Evolutionary conservation across 2,888 invertebrate genomes (phyloP).

Genomic region (Andrena fulva): DNA sequence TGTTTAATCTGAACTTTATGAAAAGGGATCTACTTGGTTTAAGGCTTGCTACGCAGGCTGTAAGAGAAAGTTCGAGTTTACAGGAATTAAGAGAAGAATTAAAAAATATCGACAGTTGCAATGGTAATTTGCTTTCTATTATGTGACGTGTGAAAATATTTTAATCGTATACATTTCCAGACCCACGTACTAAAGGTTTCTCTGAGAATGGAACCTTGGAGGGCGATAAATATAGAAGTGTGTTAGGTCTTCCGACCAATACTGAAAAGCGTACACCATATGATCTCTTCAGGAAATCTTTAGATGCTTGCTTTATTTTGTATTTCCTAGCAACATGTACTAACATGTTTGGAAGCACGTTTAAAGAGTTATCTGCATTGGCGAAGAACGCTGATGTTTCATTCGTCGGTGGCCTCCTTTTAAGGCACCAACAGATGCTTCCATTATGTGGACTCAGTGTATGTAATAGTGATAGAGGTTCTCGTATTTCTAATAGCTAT

Average conservation of each 20-base stretch:
- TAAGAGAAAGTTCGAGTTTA: constrained; percentile 83
- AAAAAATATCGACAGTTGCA: constrained; percentile 79
- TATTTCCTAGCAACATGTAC: constrained; percentile 87
- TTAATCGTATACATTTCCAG: constrained; percentile 61
- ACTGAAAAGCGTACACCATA: constrained; percentile 87
- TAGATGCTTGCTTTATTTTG: constrained; percentile 88
- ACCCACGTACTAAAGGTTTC: constrained; percentile 78
- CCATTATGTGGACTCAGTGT: constrained; percentile 92
- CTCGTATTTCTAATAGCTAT: no score
- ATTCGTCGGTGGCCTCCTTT: constrained; percentile 88
- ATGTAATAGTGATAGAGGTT: constrained; percentile 35
- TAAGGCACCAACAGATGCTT: constrained; percentile 92
- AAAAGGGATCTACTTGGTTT: constrained; percentile 90
- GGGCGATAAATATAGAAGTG: constrained; percentile 82
- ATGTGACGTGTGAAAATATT: neutral
- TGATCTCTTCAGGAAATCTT: constrained; percentile 90
- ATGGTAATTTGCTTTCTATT: constrained; percentile 59
- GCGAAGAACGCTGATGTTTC: constrained; percentile 79
- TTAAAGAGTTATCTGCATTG: constrained; percentile 81
- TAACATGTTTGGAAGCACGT: constrained; percentile 85
- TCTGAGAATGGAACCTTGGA: constrained; percentile 75
- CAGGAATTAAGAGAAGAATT: constrained; percentile 82
- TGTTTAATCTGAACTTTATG: constrained; percentile 87
- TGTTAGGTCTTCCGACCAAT: constrained; percentile 89
- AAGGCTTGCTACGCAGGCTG: constrained; percentile 86